These are phyloP conservation scores for Syndactyla subalaris DNA, from an alignment of 2,797 vertebrate genomes.

Conservation along the genomic window DNA sequence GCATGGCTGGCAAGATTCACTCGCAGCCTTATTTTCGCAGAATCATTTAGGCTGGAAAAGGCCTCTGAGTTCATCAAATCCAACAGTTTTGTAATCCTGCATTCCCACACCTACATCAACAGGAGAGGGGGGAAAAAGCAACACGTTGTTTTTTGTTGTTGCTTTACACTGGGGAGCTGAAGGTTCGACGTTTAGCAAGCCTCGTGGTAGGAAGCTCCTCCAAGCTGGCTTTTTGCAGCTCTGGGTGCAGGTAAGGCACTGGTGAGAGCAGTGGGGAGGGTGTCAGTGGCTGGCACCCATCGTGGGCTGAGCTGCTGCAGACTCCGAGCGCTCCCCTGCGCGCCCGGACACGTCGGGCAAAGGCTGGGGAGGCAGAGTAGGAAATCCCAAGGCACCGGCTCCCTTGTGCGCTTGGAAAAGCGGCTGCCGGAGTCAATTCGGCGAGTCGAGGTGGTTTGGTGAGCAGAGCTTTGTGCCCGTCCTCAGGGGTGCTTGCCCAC, in stretches of 20 bases:
- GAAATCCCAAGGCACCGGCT: not conserved
- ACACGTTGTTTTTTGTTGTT: not conserved
- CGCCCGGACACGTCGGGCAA: not conserved
- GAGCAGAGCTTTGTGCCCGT: fast-evolving
- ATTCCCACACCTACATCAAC: fast-evolving
- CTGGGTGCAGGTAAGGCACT: not conserved
- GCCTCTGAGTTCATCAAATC: not conserved
- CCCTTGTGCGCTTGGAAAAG: not conserved
- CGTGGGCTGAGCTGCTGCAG: not conserved
- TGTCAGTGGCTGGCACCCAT: not conserved
- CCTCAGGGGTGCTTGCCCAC: not conserved
- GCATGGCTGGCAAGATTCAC: not conserved
- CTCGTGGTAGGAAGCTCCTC: fast-evolving
- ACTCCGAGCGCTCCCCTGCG: fast-evolving
- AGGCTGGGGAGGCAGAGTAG: fast-evolving
- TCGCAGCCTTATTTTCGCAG: not conserved
- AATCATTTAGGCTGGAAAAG: not conserved
- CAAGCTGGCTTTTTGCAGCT: not conserved
- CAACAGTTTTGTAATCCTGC: fast-evolving
- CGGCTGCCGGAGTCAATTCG: not conserved
- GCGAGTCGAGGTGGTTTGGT: not conserved
- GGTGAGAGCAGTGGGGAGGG: not conserved
- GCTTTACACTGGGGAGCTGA: fast-evolving
- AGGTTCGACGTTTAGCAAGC: fast-evolving
- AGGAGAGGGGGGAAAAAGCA: fast-evolving